Evolutionary conservation across 2,113 vertebrate genomes (phyloP).

Genomic region (Microtus pennsylvanicus): DNA sequence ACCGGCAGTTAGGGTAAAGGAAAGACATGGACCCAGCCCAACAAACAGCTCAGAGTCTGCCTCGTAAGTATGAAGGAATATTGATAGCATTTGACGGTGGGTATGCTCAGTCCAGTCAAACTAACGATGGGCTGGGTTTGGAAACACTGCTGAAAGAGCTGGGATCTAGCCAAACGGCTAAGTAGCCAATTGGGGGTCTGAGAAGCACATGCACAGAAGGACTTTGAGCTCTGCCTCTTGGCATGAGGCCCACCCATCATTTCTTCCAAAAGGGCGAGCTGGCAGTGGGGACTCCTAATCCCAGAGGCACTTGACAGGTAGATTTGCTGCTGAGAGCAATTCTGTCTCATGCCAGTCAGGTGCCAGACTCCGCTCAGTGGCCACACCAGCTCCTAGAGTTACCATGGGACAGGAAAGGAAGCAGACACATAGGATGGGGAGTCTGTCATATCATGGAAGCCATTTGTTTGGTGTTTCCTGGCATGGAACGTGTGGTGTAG

Average conservation of each 20-base stretch:
- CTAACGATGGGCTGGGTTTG: conserved; percentile 65
- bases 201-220: conserved; percentile 73
- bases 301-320: conserved; percentile 76
- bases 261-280: conserved; percentile 64
- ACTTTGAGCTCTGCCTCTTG: conserved; percentile 77
- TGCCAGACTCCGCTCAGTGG: conserved; percentile 70
- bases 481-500: not conserved
- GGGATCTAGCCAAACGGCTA: conserved; percentile 68
- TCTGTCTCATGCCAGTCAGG: conserved; percentile 22
- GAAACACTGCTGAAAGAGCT: conserved; percentile 63
- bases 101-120: conserved; percentile 44
- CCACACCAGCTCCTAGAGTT: not conserved
- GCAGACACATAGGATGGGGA: conserved; percentile 47
- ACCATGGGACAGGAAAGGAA: conserved; percentile 32
- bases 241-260: conserved; percentile 71
- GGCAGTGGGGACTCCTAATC: conserved; percentile 68
- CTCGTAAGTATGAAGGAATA: conserved; percentile 60
- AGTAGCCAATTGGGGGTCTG: conserved; percentile 71
- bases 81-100: conserved; percentile 60
- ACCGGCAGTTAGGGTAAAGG: not conserved
- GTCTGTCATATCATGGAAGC: not conserved
- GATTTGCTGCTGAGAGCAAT: conserved; percentile 57
- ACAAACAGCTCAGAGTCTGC: conserved; percentile 26
- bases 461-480: conserved; percentile 48
- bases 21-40: conserved; percentile 57